Percentiles rank a stretch among this genome's conserved stretches.
Conservation (phyloP, 2,113 vertebrate genomes). For the Monarcha castaneiventris region DNA sequence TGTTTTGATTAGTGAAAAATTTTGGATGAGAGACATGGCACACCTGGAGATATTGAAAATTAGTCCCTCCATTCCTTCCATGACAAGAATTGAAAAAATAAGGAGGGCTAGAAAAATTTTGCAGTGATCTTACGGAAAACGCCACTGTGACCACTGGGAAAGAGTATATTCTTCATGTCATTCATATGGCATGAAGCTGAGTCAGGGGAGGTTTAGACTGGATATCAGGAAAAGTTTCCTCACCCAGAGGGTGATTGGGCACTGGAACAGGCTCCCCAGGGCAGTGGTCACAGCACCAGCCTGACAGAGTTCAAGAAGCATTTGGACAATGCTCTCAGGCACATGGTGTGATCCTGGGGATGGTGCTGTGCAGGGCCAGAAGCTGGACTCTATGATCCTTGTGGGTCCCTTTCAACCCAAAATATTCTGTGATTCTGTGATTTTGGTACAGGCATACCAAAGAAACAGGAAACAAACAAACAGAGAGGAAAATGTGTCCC, state of each 20-base stretch:
- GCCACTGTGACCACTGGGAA: neutral
- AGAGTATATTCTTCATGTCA: neutral
- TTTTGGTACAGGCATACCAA: neutral
- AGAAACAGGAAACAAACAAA: neutral
- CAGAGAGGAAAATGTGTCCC: neutral
- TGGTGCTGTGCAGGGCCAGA: neutral
- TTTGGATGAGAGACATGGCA: neutral
- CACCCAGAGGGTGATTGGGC: rapidly evolving
- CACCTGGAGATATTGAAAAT: neutral
- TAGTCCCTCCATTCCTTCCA: neutral
- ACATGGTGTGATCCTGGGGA: neutral
- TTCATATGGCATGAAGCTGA: neutral
- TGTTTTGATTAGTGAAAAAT: neutral
- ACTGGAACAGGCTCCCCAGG: neutral
- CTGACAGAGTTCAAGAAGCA: neutral
- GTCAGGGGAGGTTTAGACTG: neutral
- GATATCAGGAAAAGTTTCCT: neutral
- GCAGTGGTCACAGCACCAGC: neutral
- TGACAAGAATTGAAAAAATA: neutral
- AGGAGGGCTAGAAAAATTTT: neutral
- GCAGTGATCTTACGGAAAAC: neutral
- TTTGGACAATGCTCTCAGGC: neutral
- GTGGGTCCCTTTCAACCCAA: neutral
- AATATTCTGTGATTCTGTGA: neutral
- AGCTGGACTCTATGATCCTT: neutral